Evolutionary conservation across 1,140 invertebrate species (phyloP), one percentile per base, ranked within the genome.

Genomic region (Alviniconcha marisindica): DNA sequence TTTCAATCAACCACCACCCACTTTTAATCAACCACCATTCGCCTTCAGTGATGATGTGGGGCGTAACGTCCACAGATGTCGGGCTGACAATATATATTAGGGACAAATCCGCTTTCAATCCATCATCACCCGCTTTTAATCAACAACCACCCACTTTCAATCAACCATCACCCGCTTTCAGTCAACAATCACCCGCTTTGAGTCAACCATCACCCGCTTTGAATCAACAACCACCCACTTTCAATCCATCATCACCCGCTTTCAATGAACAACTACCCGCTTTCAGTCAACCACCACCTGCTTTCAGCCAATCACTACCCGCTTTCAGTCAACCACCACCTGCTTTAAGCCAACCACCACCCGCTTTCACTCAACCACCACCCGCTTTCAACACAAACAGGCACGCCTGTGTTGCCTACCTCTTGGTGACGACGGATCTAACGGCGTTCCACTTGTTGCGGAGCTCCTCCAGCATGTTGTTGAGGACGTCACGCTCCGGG

Each of bases 391-490:
- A n/a, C n/a, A n/a, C n/a, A n/a, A n/a, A n/a, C n/a, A n/a, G n/a
- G n/a, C n/a, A n/a, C n/a, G n/a, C n/a, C n/a, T 69, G 63, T 66
- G 28, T 31, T 31, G 28, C 89, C 84, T 87, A 94, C 90, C 94
- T 95, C 88, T 99, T 97, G 69, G 99, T 97, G 90, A 97, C 97
- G 94, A 98, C 98, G 14, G 96, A 96, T 93, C 98, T 98, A 14
- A 99, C 97, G 7, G 95, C 95, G 60, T 96, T 98, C 98, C 98
- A 99, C 91, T 98, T 98, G 91, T 96, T 96, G 92, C 99, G 99
- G 76, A 99, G 94, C 77, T 99, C 97, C 63, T 96, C 95, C 63
- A 99, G 92, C 95, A 99, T 97, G 88, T 96, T 96, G 87, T 96
- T 96, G 0, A 99, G 93, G 0, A 95, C 95, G 24, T 92, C 92